A percentile compares a stretch with the other conserved stretches of the same genome.
Conservation (phyloP, 2,113 vertebrate species). For the Onychorhynchus coronatus region DNA sequence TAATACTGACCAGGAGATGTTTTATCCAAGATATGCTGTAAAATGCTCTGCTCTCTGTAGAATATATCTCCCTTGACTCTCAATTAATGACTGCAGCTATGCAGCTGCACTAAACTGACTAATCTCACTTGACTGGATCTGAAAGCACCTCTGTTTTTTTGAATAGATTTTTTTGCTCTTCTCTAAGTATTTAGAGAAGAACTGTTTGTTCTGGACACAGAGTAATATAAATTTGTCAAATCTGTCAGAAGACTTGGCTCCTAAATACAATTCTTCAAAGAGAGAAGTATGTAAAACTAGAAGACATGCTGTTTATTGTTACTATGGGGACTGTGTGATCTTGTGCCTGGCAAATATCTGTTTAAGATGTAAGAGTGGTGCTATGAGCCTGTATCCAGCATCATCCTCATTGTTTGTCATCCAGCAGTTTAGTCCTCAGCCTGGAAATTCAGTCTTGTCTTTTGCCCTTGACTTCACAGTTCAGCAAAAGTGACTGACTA, state of each 20-base stretch:
- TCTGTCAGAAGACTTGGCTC: conserved; percentile 35
- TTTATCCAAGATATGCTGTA: not conserved
- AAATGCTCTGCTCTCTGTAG: conserved; percentile 40
- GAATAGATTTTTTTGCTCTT: not conserved
- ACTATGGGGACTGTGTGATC: not conserved
- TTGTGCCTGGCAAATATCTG: not conserved
- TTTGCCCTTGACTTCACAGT: conserved; percentile 3
- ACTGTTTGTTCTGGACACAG: conserved; percentile 13
- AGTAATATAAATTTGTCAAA: conserved; percentile 53
- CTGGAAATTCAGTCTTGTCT: not conserved
- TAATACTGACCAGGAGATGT: conserved; percentile 49
- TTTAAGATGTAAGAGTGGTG: not conserved
- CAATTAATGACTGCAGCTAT: conserved; percentile 60
- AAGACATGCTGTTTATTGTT: not conserved
- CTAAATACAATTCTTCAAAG: conserved; percentile 20
- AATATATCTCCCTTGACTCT: conserved; percentile 56
- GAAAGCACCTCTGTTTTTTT: not conserved
- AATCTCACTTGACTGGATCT: conserved; percentile 9
- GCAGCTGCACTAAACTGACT: conserved; percentile 28
- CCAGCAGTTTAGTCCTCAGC: not conserved
- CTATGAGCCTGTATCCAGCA: not conserved
- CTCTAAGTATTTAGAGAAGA: conserved; percentile 7
- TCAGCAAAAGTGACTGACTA: not conserved
- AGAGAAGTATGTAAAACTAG: not conserved
- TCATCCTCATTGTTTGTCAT: not conserved